phyloP scores from a whole-genome alignment of 2,113 vertebrate genomes.

The Uria aalge region DNA sequence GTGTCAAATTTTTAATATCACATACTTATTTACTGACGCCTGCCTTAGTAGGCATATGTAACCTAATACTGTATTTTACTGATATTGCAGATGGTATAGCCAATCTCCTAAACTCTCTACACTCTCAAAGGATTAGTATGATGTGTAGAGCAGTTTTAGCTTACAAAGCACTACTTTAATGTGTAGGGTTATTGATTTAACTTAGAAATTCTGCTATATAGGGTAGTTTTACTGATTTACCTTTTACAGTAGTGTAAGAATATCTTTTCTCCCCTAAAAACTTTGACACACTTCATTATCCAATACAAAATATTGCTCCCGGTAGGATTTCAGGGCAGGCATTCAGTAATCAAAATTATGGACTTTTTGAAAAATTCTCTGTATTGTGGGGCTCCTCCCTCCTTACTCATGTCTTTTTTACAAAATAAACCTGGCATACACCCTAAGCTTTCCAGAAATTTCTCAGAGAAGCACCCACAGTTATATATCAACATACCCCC shows the following conservation, averaged over 20 bases:
- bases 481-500: neutral
- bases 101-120: conserved; percentile 50
- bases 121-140: conserved; percentile 58
- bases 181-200: conserved; percentile 63
- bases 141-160: conserved; percentile 56
- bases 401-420: neutral
- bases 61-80: conserved; percentile 58
- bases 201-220: conserved; percentile 62
- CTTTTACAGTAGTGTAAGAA: conserved; percentile 26
- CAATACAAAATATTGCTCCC: neutral
- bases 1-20: conserved; percentile 41
- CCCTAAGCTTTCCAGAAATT: neutral
- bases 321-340: neutral
- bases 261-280: conserved; percentile 20
- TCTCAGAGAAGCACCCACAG: neutral
- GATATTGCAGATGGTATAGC: conserved; percentile 54
- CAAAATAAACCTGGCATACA: neutral
- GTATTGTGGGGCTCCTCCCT: neutral
- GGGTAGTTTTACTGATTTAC: conserved; percentile 59
- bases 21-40: neutral
- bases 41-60: conserved; percentile 34
- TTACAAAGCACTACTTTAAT: conserved; percentile 63
- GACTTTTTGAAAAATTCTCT: neutral
- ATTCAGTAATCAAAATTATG: conserved; percentile 4
- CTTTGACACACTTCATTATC: conserved; percentile 44